phyloP scores from a whole-genome alignment of 2,888 invertebrate genomes.

The Diploptera punctata region DNA sequence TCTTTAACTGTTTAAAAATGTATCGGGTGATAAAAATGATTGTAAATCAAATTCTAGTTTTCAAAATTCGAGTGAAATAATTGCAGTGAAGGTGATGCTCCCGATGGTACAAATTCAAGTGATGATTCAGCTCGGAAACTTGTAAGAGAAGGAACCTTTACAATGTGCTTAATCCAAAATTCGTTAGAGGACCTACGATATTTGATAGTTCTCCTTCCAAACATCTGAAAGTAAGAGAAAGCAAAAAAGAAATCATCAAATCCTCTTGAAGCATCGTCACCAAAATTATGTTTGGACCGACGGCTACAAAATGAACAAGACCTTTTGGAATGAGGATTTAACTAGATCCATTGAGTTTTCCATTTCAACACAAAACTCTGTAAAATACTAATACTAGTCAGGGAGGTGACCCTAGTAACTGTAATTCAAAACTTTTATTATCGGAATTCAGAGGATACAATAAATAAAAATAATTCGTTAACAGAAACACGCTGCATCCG shows the following conservation, averaged over 20 bases:
- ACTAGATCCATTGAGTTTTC: not conserved
- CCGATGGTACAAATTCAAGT: too few relatives aligned
- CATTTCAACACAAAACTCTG: not conserved
- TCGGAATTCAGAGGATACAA: not conserved
- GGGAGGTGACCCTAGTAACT: not conserved
- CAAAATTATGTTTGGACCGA: not conserved
- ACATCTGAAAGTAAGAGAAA: not conserved
- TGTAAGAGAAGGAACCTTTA: slow-evolving; percentile 13
- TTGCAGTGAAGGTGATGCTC: too few relatives aligned
- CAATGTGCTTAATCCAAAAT: slow-evolving; percentile 9
- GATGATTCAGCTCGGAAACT: not conserved
- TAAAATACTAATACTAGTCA: not conserved
- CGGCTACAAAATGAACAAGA: not conserved
- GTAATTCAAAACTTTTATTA: not conserved
- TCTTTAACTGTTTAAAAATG: too few relatives aligned
- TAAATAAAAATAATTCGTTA: too few relatives aligned
- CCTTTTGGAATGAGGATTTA: not conserved
- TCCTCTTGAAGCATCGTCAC: not conserved
- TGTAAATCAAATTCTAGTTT: too few relatives aligned
- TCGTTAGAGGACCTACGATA: slow-evolving; percentile 7
- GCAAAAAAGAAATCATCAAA: not conserved
- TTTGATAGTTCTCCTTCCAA: not conserved
- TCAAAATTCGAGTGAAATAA: too few relatives aligned
- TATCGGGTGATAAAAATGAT: too few relatives aligned
- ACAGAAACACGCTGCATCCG: too few relatives aligned